Percentiles rank a stretch among this genome's conserved stretches.
phyloP scores from a whole-genome alignment of 2,113 vertebrate genomes.

The Etheostoma cragini region DNA sequence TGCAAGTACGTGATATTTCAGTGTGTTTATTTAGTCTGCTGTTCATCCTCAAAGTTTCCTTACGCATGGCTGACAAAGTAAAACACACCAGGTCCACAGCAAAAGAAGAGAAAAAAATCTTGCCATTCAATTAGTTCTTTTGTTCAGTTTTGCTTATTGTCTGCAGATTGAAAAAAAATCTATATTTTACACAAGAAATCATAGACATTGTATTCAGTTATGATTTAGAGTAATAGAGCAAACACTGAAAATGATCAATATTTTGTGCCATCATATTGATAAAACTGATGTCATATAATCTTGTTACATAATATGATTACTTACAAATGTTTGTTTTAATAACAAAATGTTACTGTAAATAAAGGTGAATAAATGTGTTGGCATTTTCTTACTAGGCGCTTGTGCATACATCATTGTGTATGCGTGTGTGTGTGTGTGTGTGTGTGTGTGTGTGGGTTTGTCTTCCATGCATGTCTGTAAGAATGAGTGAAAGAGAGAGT shows the following conservation, averaged over 20 bases:
- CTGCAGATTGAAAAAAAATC: not conserved
- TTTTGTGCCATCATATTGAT: no score
- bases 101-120: conserved; percentile 19
- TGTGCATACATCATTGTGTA: not conserved
- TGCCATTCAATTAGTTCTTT: conserved; percentile 35
- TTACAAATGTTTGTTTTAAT: not conserved
- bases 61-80: conserved; percentile 58
- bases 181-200: not conserved
- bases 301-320: not conserved
- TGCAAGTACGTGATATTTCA: conserved; percentile 50
- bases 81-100: conserved; percentile 55
- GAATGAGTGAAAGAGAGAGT: conserved; percentile 39
- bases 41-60: conserved; percentile 68
- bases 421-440: conserved; percentile 10
- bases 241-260: not conserved
- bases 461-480: conserved; percentile 51
- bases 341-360: not conserved
- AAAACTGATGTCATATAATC: no score
- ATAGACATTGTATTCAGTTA: not conserved
- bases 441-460: conserved; percentile 24
- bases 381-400: not conserved
- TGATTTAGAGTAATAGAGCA: not conserved
- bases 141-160: not conserved
- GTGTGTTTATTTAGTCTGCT: conserved; percentile 78
- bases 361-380: conserved; percentile 3